Base-by-base conservation (phyloP, 2,888 invertebrate species). In the Drosophila emarginata region DNA sequence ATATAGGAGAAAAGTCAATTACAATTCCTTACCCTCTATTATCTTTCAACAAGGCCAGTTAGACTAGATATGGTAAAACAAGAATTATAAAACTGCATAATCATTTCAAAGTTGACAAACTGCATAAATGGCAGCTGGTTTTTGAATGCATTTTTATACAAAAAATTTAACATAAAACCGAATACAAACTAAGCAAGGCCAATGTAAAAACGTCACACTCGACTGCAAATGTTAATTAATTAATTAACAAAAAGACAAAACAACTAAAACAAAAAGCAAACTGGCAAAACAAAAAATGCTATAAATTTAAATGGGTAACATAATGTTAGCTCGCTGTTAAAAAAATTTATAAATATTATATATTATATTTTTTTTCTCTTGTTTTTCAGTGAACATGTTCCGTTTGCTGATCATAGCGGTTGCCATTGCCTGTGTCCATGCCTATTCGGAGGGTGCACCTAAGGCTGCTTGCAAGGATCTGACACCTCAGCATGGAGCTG, bases 381-480 rank as follows among this genome's bases (percentile, higher is more conserved):
- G 2, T 4, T 9, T 50, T 26, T 4, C 15, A 77, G 71, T 52
- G 52, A 76, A 69, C 36, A 91, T 91, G 91, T 79, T 89, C 67
- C 90, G 89, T 63, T 79, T 82, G 66, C 60, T 90, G 32, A 50
- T 88, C 4, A 64, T 90, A 45, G 63, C 82, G 7, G 84, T 80
- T 36, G 84, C 80, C 45, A 83, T 87, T 60, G 80, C 87, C 56
- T 83, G 90, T 18, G 91, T 78, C 2, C 78, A 86, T 61, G 88
- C 88, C 52, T 94, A 94, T 89, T 94, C 94, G 2, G 92, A 92
- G 1, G 96, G 95, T 4, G 96, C 95, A 0, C 95, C 95, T 0
- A 91, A 91, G 21, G 92, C 92, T 45, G 93, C 94, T 26, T 95
- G 95, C 91, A 91, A 89, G n/a, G 94, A 94, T 89, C 94, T 95